phyloP scores from a whole-genome alignment of 1,140 invertebrate species.

The Eufriesea mexicana region DNA sequence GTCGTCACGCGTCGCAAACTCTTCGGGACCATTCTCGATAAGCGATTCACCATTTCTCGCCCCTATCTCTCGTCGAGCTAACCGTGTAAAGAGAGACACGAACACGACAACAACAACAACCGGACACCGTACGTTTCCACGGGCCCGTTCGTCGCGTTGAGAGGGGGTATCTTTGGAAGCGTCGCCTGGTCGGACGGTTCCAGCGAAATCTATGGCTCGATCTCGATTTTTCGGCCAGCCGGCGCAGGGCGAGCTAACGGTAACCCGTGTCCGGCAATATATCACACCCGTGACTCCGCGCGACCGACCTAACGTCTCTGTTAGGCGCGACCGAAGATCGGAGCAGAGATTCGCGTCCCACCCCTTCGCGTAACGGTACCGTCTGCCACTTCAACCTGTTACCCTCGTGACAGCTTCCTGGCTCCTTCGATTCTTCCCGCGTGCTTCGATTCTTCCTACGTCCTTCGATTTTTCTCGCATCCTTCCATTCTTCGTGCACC shows the following conservation, averaged over 20 bases:
- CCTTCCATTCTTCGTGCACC: no score
- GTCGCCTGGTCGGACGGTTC: conserved; percentile 7
- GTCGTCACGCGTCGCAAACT: conserved; percentile 17
- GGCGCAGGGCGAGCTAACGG: conserved; percentile 19
- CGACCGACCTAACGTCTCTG: conserved; percentile 45
- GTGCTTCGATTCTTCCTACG: background rate
- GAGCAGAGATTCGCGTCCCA: conserved; percentile 28
- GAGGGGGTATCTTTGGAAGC: background rate
- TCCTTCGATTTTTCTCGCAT: no score
- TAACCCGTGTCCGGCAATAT: conserved; percentile 48
- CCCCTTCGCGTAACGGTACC: conserved; percentile 42
- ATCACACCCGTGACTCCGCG: conserved; percentile 15
- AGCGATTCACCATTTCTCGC: conserved; percentile 9
- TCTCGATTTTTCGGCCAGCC: conserved; percentile 29
- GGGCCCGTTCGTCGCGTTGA: no score
- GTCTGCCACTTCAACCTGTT: conserved; percentile 39
- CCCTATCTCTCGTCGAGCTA: conserved; percentile 13
- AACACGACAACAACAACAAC: background rate
- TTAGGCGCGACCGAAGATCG: conserved; percentile 40
- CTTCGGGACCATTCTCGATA: background rate
- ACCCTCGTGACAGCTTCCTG: conserved; percentile 5
- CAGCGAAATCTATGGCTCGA: conserved; percentile 35
- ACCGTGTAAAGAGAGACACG: background rate
- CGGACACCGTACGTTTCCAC: background rate
- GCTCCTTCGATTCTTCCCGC: background rate